Evolutionary conservation across 2,888 invertebrate genomes (phyloP).

Genomic region (Apamea epomidion): DNA sequence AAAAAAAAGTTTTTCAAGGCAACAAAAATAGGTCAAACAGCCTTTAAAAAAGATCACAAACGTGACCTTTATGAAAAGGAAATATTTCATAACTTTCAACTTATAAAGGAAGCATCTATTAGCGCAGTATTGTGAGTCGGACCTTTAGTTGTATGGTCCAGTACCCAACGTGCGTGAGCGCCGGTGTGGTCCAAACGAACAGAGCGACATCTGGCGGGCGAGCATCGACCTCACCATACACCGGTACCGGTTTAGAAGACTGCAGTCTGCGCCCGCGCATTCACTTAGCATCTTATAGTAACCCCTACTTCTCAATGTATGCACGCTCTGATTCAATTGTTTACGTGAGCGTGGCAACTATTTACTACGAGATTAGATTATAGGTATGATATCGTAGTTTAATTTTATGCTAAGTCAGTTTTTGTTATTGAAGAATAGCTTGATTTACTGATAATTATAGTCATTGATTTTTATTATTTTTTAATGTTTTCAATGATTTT

Average conservation of each 20-base stretch:
- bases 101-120: conserved; percentile 54
- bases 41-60: background rate
- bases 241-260: conserved; percentile 65
- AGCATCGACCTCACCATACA: conserved; percentile 74
- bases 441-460: background rate
- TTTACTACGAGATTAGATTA: conserved; percentile 63
- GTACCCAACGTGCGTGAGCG: conserved; percentile 43
- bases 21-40: background rate
- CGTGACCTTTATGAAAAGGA: background rate
- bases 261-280: conserved; percentile 70
- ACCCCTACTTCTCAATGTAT: conserved; percentile 60
- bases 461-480: background rate
- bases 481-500: background rate
- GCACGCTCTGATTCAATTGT: conserved; percentile 76
- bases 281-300: conserved; percentile 65
- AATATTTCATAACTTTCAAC: conserved; percentile 13
- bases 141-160: conserved; percentile 22
- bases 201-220: conserved; percentile 78
- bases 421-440: no score
- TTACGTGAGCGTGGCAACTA: conserved; percentile 68
- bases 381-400: background rate
- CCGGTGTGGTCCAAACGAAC: conserved; percentile 65
- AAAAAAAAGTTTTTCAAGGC: background rate
- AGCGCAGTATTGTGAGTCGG: conserved; percentile 56
- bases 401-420: background rate